Evolutionary conservation across 1,140 invertebrate species (phyloP).

Genomic region (Leptestheria dahalacensis): DNA sequence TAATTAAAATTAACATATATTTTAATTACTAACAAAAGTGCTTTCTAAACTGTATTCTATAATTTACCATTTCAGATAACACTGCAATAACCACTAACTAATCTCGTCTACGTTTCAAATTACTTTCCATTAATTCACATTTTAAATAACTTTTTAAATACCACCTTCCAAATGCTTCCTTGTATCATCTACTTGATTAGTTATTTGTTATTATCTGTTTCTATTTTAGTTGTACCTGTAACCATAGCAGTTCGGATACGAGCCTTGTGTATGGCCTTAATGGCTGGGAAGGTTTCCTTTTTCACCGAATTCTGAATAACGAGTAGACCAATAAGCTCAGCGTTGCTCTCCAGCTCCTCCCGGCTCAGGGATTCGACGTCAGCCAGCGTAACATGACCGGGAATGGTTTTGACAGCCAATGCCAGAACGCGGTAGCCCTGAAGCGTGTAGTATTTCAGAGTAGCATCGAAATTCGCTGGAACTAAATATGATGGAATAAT

Average conservation of each 20-base stretch:
- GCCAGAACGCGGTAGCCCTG: slow-evolving; percentile 35
- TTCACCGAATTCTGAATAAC: slow-evolving; percentile 37
- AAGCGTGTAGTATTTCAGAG: slow-evolving; percentile 30
- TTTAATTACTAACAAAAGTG: no score
- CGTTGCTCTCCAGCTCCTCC: slow-evolving; percentile 31
- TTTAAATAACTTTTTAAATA: no score
- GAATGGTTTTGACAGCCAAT: slow-evolving; percentile 29
- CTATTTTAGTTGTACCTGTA: no score
- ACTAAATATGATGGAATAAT: slow-evolving; percentile 23
- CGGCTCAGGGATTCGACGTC: slow-evolving; percentile 20
- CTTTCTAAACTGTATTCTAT: no score
- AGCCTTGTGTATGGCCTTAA: slow-evolving; percentile 30
- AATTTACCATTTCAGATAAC: no score
- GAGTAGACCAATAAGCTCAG: slow-evolving; percentile 33
- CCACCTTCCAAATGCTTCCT: no score
- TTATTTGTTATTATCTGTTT: slow-evolving; percentile 17
- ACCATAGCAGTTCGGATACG: slow-evolving; percentile 40
- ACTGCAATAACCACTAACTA: no score
- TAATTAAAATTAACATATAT: no score
- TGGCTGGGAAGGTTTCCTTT: slow-evolving; percentile 29
- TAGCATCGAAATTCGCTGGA: slow-evolving; percentile 28
- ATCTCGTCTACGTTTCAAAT: no score
- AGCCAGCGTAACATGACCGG: slow-evolving; percentile 21
- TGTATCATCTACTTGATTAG: no score
- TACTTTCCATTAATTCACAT: no score